Conservation (phyloP, 2,888 invertebrate species). For the Hypomecis punctinalis region DNA sequence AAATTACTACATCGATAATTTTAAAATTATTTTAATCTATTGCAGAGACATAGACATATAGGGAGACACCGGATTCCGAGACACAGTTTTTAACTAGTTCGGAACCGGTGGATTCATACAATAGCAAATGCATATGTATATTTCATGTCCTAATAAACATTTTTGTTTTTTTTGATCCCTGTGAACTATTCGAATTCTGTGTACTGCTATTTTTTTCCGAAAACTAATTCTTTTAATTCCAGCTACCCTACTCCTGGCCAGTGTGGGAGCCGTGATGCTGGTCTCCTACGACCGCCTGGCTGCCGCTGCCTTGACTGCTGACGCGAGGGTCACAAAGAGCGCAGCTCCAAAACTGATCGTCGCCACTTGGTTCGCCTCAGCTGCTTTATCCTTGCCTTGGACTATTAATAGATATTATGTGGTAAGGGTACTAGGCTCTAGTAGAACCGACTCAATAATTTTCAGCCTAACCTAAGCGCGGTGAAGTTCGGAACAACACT, state of each 20-base stretch:
- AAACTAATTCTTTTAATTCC: constrained; percentile 44
- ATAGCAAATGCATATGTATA: no score
- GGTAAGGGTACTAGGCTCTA: constrained; percentile 61
- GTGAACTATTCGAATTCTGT: no score
- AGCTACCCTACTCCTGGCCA: constrained; percentile 90
- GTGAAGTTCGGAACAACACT: neutral
- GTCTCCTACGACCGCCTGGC: constrained; percentile 94
- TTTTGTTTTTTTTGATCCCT: no score
- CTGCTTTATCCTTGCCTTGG: constrained; percentile 87
- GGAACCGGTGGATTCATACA: no score
- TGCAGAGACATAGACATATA: no score
- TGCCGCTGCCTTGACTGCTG: constrained; percentile 90
- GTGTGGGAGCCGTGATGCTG: constrained; percentile 90
- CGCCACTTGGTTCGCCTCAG: constrained; percentile 88
- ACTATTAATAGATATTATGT: constrained; percentile 86
- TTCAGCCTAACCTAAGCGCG: neutral
- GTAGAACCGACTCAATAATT: neutral
- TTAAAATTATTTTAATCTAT: no score
- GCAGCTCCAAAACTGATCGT: constrained; percentile 87
- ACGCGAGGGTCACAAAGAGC: constrained; percentile 87
- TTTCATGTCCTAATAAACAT: no score
- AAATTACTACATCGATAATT: no score
- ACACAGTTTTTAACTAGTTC: no score
- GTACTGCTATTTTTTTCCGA: no score
- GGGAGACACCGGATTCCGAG: no score